These are phyloP conservation scores for Drosophila eugracilis DNA, from an alignment of 1,140 invertebrate species.

Conservation along the genomic window DNA sequence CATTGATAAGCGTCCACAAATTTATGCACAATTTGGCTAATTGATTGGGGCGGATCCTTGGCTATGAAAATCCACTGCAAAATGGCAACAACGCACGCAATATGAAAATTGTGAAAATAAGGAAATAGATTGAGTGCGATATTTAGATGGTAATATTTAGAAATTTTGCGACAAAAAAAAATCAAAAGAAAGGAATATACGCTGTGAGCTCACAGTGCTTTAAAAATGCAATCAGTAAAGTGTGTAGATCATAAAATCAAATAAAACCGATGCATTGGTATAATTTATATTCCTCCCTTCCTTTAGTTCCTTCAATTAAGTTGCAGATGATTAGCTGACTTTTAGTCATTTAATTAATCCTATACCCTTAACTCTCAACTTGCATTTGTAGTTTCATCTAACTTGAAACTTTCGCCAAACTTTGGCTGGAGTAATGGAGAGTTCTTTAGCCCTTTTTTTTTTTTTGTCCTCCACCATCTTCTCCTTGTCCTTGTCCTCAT, in stretches of 20 bases:
- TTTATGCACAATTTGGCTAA: slow-evolving; percentile 84
- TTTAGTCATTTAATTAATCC: slow-evolving; percentile 47
- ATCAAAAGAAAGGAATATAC: neutral
- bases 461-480: too few species aligned
- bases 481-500: neutral
- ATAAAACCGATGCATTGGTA: too few species aligned
- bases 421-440: slow-evolving; percentile 17
- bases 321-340: slow-evolving; percentile 35
- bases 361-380: slow-evolving; percentile 22
- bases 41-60: slow-evolving; percentile 67
- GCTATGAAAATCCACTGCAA: slow-evolving; percentile 15
- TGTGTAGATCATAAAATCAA: too few species aligned
- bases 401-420: slow-evolving; percentile 35
- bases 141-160: neutral
- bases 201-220: neutral
- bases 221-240: too few species aligned
- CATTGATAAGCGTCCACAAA: slow-evolving; percentile 82
- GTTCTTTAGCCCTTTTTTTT: neutral
- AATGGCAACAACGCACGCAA: slow-evolving; percentile 64
- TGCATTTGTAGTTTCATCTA: slow-evolving; percentile 27
- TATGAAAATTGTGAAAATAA: slow-evolving; percentile 24
- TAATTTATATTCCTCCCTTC: too few species aligned
- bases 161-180: neutral
- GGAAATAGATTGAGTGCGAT: neutral
- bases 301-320: neutral